A percentile compares a stretch with the other conserved stretches of the same genome.
phyloP scores from a whole-genome alignment of 2,888 invertebrate genomes.

The Cordilura impudica region DNA sequence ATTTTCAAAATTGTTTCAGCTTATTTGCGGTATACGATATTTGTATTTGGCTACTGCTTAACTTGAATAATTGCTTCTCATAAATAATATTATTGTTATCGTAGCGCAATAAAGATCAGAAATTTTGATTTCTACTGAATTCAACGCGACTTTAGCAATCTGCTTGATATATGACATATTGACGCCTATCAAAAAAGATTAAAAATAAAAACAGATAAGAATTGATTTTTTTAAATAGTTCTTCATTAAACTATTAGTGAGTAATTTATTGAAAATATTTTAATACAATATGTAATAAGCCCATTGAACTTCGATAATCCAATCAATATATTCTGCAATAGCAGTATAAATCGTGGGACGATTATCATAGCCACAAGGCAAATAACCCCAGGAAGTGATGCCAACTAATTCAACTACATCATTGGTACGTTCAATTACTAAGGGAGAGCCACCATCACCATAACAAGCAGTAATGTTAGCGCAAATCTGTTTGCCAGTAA shows the following conservation, averaged over 20 bases:
- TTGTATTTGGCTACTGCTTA: too few species aligned
- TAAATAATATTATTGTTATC: too few species aligned
- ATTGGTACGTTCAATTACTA: constrained; percentile 68
- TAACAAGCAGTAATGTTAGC: constrained; percentile 68
- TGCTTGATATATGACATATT: constrained; percentile 23
- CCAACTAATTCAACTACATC: constrained; percentile 68
- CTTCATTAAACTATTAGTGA: neutral
- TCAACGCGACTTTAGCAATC: neutral
- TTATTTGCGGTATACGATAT: too few species aligned
- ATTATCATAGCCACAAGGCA: constrained; percentile 70
- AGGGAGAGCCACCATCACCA: constrained; percentile 72
- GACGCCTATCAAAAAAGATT: constrained; percentile 3
- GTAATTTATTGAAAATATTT: constrained; percentile 1
- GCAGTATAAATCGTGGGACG: constrained; percentile 69
- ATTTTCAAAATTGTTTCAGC: too few species aligned
- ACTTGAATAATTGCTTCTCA: too few species aligned
- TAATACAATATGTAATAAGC: constrained; percentile 69
- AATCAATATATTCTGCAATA: constrained; percentile 66
- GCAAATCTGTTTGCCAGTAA: constrained; percentile 66
- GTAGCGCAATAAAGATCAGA: too few species aligned
- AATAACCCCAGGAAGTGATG: constrained; percentile 70
- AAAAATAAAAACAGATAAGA: constrained; percentile 29
- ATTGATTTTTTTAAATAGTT: constrained; percentile 2
- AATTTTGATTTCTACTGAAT: too few species aligned
- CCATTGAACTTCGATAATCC: constrained; percentile 70